Base-by-base conservation (phyloP, 2,797 vertebrate species). In the Sphenodon punctatus region DNA sequence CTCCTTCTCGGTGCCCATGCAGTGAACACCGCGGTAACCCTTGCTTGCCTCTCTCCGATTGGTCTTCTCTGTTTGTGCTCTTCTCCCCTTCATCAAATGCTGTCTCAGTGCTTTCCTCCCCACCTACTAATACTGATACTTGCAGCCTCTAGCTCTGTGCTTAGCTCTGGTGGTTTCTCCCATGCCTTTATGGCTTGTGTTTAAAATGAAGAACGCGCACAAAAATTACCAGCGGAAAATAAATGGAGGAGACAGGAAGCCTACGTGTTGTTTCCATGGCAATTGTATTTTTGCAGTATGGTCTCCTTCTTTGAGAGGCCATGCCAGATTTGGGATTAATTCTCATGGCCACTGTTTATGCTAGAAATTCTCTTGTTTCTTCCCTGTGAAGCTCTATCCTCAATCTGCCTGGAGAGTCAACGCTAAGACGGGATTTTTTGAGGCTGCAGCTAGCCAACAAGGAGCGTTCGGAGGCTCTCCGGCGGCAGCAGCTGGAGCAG, bases 361-460 rank as follows among this genome's bases (percentile, higher is more conserved):
- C 19, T 17, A 61, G 38, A 60, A 45, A 10, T 39, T 17, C 34
- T 27, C n/a, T 76, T 17, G 30, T 58, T 48, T 79, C 15, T 88
- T 45, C 53, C 32, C 36, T 30, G 0, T 80, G 5, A 91, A 99
- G 98, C 91, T 99, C 98, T 91, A 99, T 99, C 91, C 97, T 99
- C 89, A 99, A 99, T 95, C 96, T 99, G 80, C 98, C 98, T 0
- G 98, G 98, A 0, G 98, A 99, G 94, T 99, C 98, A 0, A 99
- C 98, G 0, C 94, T 99, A 90, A 92, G 98, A 63, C 95, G 98
- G 91, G 98, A 99, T 96, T 99, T 99, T 95, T 94, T 99, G 95
- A 95, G 98, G 36, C 97, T 99, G 38, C 98, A 99, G 95, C 90
- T 99, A 93, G 98, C 98, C 76, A 99, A 99, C 93, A 99, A 99